A percentile compares a stretch with the other conserved stretches of the same genome.
These are phyloP conservation scores for Arvicanthis niloticus DNA, from an alignment of 2,113 vertebrate species.

Conservation along the genomic window DNA sequence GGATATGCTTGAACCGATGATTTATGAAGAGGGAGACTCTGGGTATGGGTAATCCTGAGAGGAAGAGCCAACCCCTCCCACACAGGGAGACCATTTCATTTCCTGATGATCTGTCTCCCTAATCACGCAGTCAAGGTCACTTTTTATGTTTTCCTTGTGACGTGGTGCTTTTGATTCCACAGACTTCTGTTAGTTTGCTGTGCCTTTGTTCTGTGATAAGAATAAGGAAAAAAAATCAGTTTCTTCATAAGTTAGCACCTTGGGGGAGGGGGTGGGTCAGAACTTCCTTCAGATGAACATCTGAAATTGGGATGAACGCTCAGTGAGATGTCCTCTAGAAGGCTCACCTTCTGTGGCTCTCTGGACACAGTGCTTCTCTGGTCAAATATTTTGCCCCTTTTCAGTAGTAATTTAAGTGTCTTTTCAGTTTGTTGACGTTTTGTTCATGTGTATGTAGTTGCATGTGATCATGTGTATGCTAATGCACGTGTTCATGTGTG, in stretches of 20 bases:
- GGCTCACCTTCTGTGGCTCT: accelerated
- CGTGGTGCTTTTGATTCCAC: constrained; percentile 32
- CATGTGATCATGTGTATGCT: background rate
- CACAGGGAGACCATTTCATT: background rate
- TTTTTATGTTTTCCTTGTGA: constrained; percentile 18
- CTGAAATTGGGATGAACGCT: background rate
- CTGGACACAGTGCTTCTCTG: background rate
- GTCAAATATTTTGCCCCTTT: background rate
- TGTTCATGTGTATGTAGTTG: background rate
- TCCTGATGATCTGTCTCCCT: background rate
- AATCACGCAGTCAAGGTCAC: background rate
- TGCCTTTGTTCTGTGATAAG: constrained; percentile 13
- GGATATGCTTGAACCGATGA: background rate
- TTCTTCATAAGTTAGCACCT: background rate
- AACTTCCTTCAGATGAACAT: background rate
- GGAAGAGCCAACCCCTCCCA: background rate
- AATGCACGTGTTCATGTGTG: background rate
- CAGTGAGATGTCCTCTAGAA: background rate
- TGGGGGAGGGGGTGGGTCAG: background rate
- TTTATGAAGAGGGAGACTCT: background rate
- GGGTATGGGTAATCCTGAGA: accelerated
- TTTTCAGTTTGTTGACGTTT: background rate
- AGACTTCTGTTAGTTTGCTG: background rate
- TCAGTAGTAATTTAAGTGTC: background rate
- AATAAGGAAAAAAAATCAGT: background rate